phyloP scores from a whole-genome alignment of 2,113 vertebrate species.

The Naja naja region DNA sequence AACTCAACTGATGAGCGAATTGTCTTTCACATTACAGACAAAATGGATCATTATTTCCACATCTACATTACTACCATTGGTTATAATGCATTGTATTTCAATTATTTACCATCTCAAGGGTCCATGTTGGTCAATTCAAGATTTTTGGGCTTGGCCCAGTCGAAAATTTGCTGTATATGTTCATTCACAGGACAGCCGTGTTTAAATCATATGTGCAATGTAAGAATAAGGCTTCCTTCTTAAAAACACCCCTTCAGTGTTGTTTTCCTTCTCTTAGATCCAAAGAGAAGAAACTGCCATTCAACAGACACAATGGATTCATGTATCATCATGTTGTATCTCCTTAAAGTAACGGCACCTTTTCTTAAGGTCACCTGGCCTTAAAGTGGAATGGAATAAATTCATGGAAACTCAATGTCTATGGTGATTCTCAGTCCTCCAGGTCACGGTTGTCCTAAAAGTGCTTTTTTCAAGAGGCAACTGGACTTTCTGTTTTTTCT shows the following conservation, averaged over 20 bases:
- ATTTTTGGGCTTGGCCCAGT: background rate
- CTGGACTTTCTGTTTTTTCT: no score
- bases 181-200: background rate
- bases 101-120: background rate
- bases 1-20: background rate
- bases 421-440: no score
- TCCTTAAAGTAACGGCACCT: background rate
- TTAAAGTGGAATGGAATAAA: no score
- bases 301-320: no score
- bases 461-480: no score
- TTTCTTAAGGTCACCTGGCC: no score
- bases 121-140: background rate
- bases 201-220: background rate
- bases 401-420: no score
- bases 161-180: background rate
- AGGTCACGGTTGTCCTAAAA: no score
- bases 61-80: background rate
- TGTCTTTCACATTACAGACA: background rate
- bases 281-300: no score
- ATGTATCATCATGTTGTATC: background rate
- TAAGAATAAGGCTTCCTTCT: background rate
- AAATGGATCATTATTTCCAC: background rate
- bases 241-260: no score
- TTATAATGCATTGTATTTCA: background rate
- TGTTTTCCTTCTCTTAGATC: no score